phyloP scores from a whole-genome alignment of 2,113 vertebrate species.

The Porphyrio hochstetteri region DNA sequence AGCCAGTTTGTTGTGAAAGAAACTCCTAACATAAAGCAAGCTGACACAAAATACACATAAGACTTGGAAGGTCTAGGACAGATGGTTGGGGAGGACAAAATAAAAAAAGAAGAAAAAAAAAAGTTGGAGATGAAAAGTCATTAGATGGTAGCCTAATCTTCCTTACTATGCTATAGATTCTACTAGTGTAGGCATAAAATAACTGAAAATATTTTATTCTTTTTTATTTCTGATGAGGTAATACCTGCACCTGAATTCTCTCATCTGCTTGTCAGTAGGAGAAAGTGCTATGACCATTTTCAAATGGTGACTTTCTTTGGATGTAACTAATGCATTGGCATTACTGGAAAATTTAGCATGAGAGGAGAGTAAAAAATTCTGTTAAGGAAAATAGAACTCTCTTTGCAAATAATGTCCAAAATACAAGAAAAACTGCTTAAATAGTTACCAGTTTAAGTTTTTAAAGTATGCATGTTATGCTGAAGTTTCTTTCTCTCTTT shows the following conservation, averaged over 20 bases:
- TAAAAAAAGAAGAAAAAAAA: background rate
- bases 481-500: background rate
- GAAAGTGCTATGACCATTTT: background rate
- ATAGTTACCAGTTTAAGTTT: background rate
- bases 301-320: background rate
- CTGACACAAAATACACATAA: background rate
- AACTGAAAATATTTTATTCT: background rate
- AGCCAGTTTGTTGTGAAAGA: background rate
- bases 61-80: background rate
- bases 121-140: background rate
- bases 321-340: background rate
- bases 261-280: background rate
- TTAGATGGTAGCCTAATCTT: background rate
- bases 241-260: background rate
- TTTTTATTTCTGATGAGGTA: background rate
- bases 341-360: background rate
- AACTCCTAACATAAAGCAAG: background rate
- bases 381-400: background rate
- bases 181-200: background rate
- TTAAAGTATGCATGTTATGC: background rate
- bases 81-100: background rate
- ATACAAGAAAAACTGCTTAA: background rate
- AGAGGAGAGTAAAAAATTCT: background rate
- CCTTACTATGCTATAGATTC: background rate
- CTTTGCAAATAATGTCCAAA: background rate